These are phyloP conservation scores for Avahi laniger DNA, from an alignment of 2,797 vertebrate species.

Conservation along the genomic window DNA sequence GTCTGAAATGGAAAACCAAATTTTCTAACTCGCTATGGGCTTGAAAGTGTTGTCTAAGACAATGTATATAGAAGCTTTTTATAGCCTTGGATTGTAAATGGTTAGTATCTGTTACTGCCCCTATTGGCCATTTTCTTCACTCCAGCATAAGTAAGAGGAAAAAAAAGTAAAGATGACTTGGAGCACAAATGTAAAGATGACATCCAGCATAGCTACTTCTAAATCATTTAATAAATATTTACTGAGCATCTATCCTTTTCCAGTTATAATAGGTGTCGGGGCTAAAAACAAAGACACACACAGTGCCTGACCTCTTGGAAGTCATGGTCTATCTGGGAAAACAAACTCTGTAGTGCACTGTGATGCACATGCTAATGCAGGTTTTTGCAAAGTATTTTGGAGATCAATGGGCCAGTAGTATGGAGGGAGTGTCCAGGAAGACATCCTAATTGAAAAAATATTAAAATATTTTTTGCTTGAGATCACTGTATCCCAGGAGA, in stretches of 20 bases:
- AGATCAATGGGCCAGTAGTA: background rate
- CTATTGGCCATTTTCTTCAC: background rate
- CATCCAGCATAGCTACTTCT: background rate
- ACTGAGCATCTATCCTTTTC: background rate
- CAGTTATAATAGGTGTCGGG: background rate
- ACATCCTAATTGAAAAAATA: background rate
- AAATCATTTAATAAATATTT: background rate
- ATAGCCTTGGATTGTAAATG: slow-evolving; percentile 26
- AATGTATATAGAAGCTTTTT: background rate
- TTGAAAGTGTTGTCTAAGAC: slow-evolving; percentile 28
- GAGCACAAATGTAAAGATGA: background rate
- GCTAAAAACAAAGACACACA: background rate
- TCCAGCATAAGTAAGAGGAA: background rate
- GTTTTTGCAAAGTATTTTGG: background rate
- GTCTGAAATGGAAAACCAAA: background rate
- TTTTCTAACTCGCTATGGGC: background rate
- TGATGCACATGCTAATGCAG: background rate
- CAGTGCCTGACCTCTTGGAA: background rate
- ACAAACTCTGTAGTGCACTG: background rate
- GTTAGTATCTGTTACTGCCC: background rate
- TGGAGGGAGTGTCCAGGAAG: background rate
- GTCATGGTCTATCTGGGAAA: background rate
- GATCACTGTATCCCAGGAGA: background rate
- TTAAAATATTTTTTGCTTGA: background rate
- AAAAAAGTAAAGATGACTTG: background rate